Evolutionary conservation across 2,888 invertebrate species (phyloP).

Genomic region (Eupithecia dodoneata): DNA sequence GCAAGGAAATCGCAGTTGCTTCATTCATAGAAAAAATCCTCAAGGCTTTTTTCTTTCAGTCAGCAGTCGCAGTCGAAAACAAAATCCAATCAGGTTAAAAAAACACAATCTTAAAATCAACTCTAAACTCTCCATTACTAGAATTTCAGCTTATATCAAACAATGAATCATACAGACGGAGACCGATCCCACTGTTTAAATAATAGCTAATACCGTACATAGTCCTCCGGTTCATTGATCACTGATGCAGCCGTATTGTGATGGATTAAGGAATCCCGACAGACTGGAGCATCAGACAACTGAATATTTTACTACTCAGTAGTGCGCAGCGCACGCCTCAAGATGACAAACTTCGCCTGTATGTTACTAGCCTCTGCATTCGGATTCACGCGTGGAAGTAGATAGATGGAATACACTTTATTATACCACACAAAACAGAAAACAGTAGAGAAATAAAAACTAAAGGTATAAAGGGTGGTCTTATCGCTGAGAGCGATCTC

Average conservation of each 20-base stretch:
- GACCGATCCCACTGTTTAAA: neutral
- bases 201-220: neutral
- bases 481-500: too few species aligned
- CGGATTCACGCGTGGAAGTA: neutral
- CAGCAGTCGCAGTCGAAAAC: neutral
- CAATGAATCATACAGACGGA: neutral
- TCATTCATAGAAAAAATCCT: too few species aligned
- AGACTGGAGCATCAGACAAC: constrained; percentile 35
- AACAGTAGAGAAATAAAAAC: too few species aligned
- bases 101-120: neutral
- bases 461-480: too few species aligned
- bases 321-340: constrained; percentile 59
- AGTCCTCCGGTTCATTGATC: constrained; percentile 1
- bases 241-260: constrained; percentile 2
- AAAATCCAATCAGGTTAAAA: neutral
- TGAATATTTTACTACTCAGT: constrained; percentile 55
- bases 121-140: neutral
- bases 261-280: constrained; percentile 9
- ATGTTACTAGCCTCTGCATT: neutral
- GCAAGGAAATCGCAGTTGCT: too few species aligned
- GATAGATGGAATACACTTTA: too few species aligned
- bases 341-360: constrained; percentile 41
- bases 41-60: too few species aligned
- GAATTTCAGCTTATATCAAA: neutral
- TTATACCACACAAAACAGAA: too few species aligned